Evolutionary conservation across 2,888 invertebrate genomes (phyloP), one percentile per base, ranked within the genome.

Genomic region (Stenotaenia linearis): DNA sequence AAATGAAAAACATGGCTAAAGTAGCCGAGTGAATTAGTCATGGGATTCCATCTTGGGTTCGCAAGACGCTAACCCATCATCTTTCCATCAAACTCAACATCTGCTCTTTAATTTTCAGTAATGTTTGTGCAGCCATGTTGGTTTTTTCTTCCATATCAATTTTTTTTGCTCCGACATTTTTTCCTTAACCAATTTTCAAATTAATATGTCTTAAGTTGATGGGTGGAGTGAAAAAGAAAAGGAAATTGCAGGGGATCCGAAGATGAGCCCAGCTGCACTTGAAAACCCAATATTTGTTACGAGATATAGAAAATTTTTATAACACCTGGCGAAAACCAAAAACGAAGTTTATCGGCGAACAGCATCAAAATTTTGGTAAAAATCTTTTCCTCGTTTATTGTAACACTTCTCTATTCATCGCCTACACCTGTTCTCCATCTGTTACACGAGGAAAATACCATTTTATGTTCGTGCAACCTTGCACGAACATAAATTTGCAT

Each of bases 131-230:
- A 56, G 56, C 56, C 56, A 56, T 56, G 1, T 56, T 56, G 56
- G 56, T 2, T 56, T 56, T 56, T 56, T 56, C 21, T 56, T 0
- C 21, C n/a, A 56, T 56, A 21, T n/a, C 1, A n/a, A 18, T 23
- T 56, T 56, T 56, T 56, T 21, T 56, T 56, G 1, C 18, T 56
- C 23, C 18, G 7, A 56, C 56, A 56, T 56, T 56, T 23, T 18
- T 56, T 23, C 56, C 23, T 56, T 56, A 56, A 56, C 56, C 56
- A 56, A 56, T 56, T 56, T 56, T 56, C 56, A 21, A 56, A 56
- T 56, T 56, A 56, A 56, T 56, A 23, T 56, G 56, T 56, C 56
- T 56, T 56, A 56, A 56, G 56, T 56, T 56, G 56, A 56, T 56
- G 56, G 56, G 56, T 56, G 56, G 56, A 56, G 56, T 56, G 56